phyloP scores from a whole-genome alignment of 2,888 invertebrate species.

The Volucella inflata region DNA sequence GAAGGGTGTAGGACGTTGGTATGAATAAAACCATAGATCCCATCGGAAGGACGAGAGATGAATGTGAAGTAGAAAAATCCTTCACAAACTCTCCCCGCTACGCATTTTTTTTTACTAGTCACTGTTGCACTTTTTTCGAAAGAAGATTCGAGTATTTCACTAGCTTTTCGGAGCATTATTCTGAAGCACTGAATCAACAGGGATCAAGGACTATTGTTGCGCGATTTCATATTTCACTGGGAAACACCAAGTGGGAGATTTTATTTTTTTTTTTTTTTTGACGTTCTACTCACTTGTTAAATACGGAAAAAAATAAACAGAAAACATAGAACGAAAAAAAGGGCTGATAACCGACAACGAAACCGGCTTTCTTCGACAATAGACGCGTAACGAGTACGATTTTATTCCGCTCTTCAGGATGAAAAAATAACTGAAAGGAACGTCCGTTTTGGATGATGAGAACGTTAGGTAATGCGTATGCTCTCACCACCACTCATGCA shows the following conservation, averaged over 20 bases:
- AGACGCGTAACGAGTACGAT: slow-evolving; percentile 60
- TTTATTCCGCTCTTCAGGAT: slow-evolving; percentile 23
- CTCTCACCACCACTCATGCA: slow-evolving; percentile 39
- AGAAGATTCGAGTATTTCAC: neutral
- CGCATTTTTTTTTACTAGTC: slow-evolving; percentile 52
- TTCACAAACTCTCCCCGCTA: slow-evolving; percentile 11
- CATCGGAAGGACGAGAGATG: slow-evolving; percentile 42
- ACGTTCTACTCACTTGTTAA: slow-evolving; percentile 59
- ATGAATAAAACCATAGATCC: slow-evolving; percentile 10
- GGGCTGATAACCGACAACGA: neutral
- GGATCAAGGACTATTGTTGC: slow-evolving; percentile 67
- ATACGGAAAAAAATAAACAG: neutral
- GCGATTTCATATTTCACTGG: slow-evolving; percentile 54
- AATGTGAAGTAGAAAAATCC: slow-evolving; percentile 20
- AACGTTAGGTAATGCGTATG: no score
- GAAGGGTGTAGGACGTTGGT: neutral
- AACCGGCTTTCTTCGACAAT: slow-evolving; percentile 53
- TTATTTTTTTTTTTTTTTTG: slow-evolving; percentile 8
- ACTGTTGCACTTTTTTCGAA: slow-evolving; percentile 63
- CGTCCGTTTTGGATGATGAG: slow-evolving; percentile 19
- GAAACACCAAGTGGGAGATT: slow-evolving; percentile 3
- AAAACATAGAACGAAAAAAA: neutral
- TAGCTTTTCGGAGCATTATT: slow-evolving; percentile 14
- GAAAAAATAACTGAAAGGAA: neutral
- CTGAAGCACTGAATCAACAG: slow-evolving; percentile 59